Evolutionary conservation across 1,140 invertebrate genomes (phyloP), one percentile per base, ranked within the genome.

Genomic region (Maniola jurtina): DNA sequence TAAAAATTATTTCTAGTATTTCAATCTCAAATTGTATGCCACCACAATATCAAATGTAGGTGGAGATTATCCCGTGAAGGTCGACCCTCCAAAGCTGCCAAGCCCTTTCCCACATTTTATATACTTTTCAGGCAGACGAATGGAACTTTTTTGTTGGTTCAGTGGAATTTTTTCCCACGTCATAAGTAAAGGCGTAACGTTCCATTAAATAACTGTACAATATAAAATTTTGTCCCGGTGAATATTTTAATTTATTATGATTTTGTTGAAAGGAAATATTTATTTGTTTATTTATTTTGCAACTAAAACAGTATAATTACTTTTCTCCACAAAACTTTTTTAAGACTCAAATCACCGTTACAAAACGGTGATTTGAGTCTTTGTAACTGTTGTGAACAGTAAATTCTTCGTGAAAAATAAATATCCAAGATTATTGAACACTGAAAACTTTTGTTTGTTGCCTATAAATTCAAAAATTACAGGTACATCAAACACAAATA

Each of bases 71-170:
- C 62, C 55, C 47, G 40, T 55, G 64, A 66, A 66, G 48, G 57
- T 55, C 50, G 58, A 38, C 16, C 59, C 52, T 45, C 64, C 35
- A 54, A 38, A 66, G 57, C 58, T 61, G 50, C 36, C 48, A 61
- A 60, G 71, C 69, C 72, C 54, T 76, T 78, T 78, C 66, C 71
- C 71, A 64, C 66, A 68, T 69, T 73, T 78, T 78, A 78, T 76
- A 67, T 73, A 71, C 68, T 71, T 69, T 68, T 76, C 58, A 68
- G 71, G 66, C 71, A 72, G 66, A 68, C 70, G 73, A 76, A 76
- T 78, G 58, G 72, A 75, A 78, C 55, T 76, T 78, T 25, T 78
- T 78, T 76, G 72, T 71, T 76, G 70, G 66, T 75, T 76, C 72
- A 66, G 60, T 68, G 60, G 62, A 72, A 70, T 69, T 72, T 77